These are phyloP conservation scores for Danaus melanippus DNA, from an alignment of 1,140 invertebrate genomes.

Conservation along the genomic window DNA sequence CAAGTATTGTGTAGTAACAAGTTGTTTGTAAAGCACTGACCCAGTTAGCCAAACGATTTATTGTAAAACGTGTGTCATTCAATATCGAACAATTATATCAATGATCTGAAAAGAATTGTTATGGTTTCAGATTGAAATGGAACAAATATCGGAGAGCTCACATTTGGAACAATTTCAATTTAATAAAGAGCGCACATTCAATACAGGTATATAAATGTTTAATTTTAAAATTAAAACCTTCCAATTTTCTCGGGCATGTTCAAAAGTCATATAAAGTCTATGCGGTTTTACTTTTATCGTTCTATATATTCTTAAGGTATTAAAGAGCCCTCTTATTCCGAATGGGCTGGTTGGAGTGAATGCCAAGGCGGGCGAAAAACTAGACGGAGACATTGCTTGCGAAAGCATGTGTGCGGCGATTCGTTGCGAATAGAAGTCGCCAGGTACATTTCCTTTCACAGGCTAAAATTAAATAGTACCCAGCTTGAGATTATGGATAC, in stretches of 20 bases:
- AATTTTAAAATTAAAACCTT: not conserved
- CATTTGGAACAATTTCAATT: conserved; percentile 11
- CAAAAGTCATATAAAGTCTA: conserved; percentile 2
- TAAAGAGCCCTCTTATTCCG: conserved; percentile 36
- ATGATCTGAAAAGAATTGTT: conserved; percentile 24
- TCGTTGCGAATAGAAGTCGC: conserved; percentile 49
- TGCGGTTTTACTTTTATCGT: conserved; percentile 11
- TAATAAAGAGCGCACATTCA: conserved; percentile 11
- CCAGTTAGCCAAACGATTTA: conserved; percentile 37
- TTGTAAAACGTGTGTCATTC: conserved; percentile 34
- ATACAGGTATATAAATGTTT: conserved; percentile 17
- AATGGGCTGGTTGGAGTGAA: conserved; percentile 45
- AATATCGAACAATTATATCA: conserved; percentile 29
- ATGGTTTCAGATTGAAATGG: conserved; percentile 24
- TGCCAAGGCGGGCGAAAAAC: conserved; percentile 43
- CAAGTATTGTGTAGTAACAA: conserved; percentile 40
- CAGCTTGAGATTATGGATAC: no score
- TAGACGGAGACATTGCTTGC: conserved; percentile 48
- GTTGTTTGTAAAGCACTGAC: conserved; percentile 47
- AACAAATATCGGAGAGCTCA: conserved; percentile 17
- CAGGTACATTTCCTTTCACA: conserved; percentile 25
- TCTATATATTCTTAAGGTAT: conserved; percentile 30
- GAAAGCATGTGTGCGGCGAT: conserved; percentile 41
- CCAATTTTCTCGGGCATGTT: conserved; percentile 7
- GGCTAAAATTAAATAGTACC: no score